Base-by-base conservation (phyloP, 2,888 invertebrate genomes). In the Harpalus rufipes region DNA sequence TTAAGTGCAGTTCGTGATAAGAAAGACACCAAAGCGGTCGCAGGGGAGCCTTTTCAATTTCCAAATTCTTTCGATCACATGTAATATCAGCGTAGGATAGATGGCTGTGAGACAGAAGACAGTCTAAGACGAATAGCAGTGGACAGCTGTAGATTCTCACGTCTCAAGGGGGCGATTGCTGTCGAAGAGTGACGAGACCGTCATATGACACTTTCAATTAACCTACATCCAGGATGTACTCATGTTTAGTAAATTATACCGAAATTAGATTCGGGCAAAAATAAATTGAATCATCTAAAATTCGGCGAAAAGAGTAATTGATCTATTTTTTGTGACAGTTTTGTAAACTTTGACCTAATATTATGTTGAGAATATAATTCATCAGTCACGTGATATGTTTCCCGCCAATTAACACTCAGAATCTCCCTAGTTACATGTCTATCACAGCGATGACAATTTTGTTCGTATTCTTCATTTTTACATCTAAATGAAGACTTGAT, bases 61-160 rank as follows among this genome's bases (percentile, higher is more conserved):
- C 81, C 81, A 81, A 81, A 81, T 81, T 81, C 68, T 65, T 81
- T 81, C 65, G 68, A 81, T 81, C 81, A 81, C 65, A 81, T 81
- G 81, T 81, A 81, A 81, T 68, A 81, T 81, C 65, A 4, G 41
- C 18, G 72, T 18, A 18, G 41, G 72, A 74, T 68, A 74, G 72
- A 74, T 21, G 65, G 32, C 2, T 14, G 59, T 25, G 81, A 12
- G 32, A 12, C 18, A 21, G 32, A 44, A 65, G 65, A 41, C 56
- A 41, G 56, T 65, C 44, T 44, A 81, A 63, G 81, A 65, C 63
- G 81, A 63, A 81, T 81, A 16, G 44, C 7, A 41, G 81, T 65
- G 44, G 65, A 41, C 81, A 81, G 65, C 63, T 81, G 81, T 51
- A 41, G 18, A 10, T 81, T 81, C 81, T 12, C 81, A 81, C 68